phyloP scores from a whole-genome alignment of 2,888 invertebrate genomes.

The Dermolepida albohirtum region DNA sequence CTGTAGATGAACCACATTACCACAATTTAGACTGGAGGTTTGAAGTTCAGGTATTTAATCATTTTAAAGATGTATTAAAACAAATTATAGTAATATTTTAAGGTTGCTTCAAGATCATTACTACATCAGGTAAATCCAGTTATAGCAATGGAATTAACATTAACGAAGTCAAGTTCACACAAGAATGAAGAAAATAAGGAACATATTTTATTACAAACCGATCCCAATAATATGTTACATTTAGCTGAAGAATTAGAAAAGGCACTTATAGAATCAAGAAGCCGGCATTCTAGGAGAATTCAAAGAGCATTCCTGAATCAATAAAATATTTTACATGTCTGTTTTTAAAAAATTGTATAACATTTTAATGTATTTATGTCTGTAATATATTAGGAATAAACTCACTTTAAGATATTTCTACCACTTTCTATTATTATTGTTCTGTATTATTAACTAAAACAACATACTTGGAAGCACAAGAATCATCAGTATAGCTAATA shows the following conservation, averaged over 20 bases:
- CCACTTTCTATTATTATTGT: too few relatives aligned
- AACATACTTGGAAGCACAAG: too few relatives aligned
- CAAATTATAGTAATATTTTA: slow-evolving; percentile 45
- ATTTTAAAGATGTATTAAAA: background rate
- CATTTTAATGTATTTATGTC: too few relatives aligned
- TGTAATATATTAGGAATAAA: too few relatives aligned
- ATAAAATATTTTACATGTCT: background rate
- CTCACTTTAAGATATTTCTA: too few relatives aligned
- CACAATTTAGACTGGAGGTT: slow-evolving; percentile 76
- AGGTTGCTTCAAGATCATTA: slow-evolving; percentile 72
- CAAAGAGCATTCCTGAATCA: slow-evolving; percentile 56
- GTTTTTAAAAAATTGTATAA: too few relatives aligned
- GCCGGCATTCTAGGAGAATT: slow-evolving; percentile 63
- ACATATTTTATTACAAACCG: slow-evolving; percentile 69
- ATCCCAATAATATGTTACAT: slow-evolving; percentile 72
- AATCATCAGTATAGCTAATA: too few relatives aligned
- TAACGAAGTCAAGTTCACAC: slow-evolving; percentile 58
- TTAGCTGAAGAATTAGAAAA: slow-evolving; percentile 73
- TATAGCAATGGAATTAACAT: slow-evolving; percentile 69
- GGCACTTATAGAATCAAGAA: slow-evolving; percentile 72
- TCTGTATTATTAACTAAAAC: too few relatives aligned
- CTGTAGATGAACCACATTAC: slow-evolving; percentile 66
- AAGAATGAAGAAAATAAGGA: slow-evolving; percentile 58
- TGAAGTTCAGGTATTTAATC: slow-evolving; percentile 69
- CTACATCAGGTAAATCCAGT: slow-evolving; percentile 71